phyloP scores from a whole-genome alignment of 2,113 vertebrate genomes.

The Rhinoderma darwinii region DNA sequence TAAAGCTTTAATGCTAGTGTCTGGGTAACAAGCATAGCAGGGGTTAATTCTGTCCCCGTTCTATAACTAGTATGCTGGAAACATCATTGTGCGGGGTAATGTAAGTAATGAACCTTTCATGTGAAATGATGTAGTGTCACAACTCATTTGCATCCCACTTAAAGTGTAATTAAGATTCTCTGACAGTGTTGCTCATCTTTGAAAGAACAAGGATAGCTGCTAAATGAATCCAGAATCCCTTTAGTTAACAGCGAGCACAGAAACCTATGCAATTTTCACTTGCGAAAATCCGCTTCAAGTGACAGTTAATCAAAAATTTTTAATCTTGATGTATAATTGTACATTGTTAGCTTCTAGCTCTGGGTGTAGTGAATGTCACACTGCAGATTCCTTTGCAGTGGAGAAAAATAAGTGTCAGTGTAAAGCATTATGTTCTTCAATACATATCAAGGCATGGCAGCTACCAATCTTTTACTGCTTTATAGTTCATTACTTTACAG shows the following conservation, averaged over 20 bases:
- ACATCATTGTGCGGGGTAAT: conserved; percentile 71
- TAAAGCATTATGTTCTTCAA: conserved; percentile 18
- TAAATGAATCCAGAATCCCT: conserved; percentile 80
- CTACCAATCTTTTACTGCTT: not conserved
- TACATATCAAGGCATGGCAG: not conserved
- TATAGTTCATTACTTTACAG: not conserved
- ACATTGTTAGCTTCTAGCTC: conserved; percentile 34
- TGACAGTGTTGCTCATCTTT: conserved; percentile 79
- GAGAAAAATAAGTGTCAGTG: conserved; percentile 17
- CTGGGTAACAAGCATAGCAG: not conserved
- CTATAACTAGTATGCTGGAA: conserved; percentile 52
- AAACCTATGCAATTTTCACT: conserved; percentile 75
- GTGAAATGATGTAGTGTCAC: conserved; percentile 83
- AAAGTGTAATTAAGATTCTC: conserved; percentile 82
- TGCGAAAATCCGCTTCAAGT: conserved; percentile 68
- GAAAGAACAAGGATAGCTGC: conserved; percentile 78
- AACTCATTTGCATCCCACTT: conserved; percentile 85
- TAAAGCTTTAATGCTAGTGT: not conserved
- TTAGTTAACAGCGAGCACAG: conserved; percentile 72
- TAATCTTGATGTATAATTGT: conserved; percentile 48
- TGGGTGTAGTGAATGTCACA: conserved; percentile 46
- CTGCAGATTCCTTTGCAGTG: not conserved
- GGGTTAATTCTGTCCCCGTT: conserved; percentile 44
- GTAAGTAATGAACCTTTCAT: conserved; percentile 83
- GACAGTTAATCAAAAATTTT: conserved; percentile 57